Evolutionary conservation across 2,113 vertebrate species (phyloP), one percentile per base, ranked within the genome.

Genomic region (Protomyctophum bolini): DNA sequence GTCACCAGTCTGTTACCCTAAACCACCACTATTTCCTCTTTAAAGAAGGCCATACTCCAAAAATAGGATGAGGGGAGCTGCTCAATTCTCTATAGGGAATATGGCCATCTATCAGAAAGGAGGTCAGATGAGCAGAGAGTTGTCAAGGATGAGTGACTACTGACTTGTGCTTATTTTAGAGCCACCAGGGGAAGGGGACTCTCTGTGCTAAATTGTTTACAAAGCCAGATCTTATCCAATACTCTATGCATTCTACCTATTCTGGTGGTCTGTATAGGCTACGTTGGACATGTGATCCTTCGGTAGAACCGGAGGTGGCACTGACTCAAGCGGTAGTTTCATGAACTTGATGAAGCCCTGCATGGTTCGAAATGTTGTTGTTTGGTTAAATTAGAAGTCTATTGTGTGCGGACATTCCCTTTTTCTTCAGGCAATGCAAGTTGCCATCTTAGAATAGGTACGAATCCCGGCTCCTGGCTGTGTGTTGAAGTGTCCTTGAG

Each of bases 111-210:
- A 72, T 63, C 70, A 77, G 73, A 81, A 86, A 87, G 51, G 77
- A 88, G 84, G 86, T 84, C 84, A 84, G 75, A 74, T 77, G 62
- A 87, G 58, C 68, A 62, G 55, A 86, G 71, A 67, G 48, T 66
- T 54, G 50, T 66, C 64, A 45, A 3, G 52, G 12, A 11, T 15
- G 62, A 68, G 28, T 64, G 67, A 74, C 49, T 28, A 68, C 14
- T 64, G 67, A 74, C 49, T 28, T 59, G 2, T 61, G 12, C 77
- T 68, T 77, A 41, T 78, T 77, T 73, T 57, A 72, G 66, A 71
- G 66, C 55, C 82, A 63, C 48, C 47, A 58, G 15, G 68, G 68
- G 68, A 70, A 66, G 61, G 8, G 21, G 47, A 71, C 52, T 58
- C 62, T 75, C 57, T 51, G 70, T 12, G 28, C 66, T 5, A 3